Conservation (phyloP, 35 echinoderm and acorn worm genomes). For the Amphiura filiformis region DNA sequence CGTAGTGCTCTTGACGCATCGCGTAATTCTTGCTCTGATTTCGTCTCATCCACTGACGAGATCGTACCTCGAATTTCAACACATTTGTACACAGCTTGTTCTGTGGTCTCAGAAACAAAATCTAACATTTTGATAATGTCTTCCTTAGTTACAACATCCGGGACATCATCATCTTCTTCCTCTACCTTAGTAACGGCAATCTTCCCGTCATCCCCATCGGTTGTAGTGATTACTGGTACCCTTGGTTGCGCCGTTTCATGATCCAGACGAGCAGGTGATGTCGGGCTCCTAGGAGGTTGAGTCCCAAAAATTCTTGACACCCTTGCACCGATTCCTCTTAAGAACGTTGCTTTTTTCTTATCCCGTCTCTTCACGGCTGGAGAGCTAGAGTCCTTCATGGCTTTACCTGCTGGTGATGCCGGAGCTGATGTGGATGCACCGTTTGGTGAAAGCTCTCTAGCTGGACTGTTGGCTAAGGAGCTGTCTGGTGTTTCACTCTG, state of each 20-base stretch:
- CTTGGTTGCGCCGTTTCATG: not conserved
- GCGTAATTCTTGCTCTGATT: not conserved
- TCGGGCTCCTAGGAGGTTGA: not conserved
- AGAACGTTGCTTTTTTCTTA: not conserved
- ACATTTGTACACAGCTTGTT: not conserved
- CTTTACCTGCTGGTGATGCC: not conserved
- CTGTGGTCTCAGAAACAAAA: conserved; percentile 4
- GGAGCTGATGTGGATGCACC: not conserved
- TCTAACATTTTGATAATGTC: not conserved
- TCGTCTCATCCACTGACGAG: not conserved
- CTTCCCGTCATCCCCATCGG: not conserved
- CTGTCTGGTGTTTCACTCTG: not conserved
- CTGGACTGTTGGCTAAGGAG: not conserved
- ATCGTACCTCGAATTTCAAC: not conserved
- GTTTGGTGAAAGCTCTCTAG: not conserved
- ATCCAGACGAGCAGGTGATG: not conserved
- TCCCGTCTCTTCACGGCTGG: not conserved
- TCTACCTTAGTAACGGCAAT: not conserved
- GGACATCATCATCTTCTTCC: not conserved
- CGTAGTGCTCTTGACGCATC: not conserved
- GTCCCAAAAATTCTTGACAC: not conserved
- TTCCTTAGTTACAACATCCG: not conserved
- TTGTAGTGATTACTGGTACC: not conserved
- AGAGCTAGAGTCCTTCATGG: not conserved
- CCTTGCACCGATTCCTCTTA: not conserved